Evolutionary conservation across 35 echinoderm and acorn worm species (phyloP), one percentile per base, ranked within the genome.

Genomic region (Strongylocentrotus purpuratus): DNA sequence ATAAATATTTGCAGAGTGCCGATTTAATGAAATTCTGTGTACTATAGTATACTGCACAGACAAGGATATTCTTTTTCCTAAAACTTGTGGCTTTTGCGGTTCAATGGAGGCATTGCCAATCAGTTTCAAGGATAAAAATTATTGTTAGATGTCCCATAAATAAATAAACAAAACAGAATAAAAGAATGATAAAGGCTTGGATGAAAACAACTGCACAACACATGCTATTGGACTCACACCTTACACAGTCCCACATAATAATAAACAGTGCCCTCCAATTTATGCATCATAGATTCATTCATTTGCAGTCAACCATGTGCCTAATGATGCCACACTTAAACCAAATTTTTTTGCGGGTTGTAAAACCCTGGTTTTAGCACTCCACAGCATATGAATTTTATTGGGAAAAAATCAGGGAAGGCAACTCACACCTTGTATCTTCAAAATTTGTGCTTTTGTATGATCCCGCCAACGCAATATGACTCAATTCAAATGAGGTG

Each of bases 401-500:
- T 78, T 78, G 65, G 65, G 4, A 78, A 28, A 55, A 55, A 78
- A 78, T 78, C 18, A 78, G 65, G 28, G 20, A 25, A 78, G 20
- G 4, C 28, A 78, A 78, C 25, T 78, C 3, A 2, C 25, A 78
- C 65, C 65, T 78, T n/a, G 65, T 28, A n/a, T 78, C 20, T 28
- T 70, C 7, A 78, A 78, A 78, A 78, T 78, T n/a, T 78, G 65
- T 78, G 65, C 65, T 78, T 78, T 78, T 78, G 65, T 78, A 78
- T n/a, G 65, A 78, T 25, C 87, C 87, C 87, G 87, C 87, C 87
- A 89, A 89, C 33, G 87, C 87, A 89, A 89, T 45, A 89, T 89
- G 87, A 89, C 87, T 89, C 87, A 89, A 89, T 89, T 33, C 45
- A 89, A 45, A 89, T 46, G 33, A 46, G 87, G 45, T 17, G 87